phyloP scores from a whole-genome alignment of 2,113 vertebrate species.

The Hipposideros armiger region DNA sequence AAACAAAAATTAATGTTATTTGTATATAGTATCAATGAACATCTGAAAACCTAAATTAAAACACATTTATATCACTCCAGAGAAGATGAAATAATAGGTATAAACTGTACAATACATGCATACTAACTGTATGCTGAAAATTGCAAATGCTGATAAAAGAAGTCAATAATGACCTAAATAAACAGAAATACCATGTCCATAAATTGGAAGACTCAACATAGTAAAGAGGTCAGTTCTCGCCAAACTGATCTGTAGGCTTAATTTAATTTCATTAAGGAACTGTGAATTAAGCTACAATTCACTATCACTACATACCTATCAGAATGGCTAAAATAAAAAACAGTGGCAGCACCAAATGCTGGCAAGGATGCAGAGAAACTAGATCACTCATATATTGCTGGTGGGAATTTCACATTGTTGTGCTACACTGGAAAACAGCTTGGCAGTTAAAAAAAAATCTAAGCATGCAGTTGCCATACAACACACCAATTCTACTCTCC shows the following conservation, averaged over 20 bases:
- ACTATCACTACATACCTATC: neutral
- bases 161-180: neutral
- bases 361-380: neutral
- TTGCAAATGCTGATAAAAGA: neutral
- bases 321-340: neutral
- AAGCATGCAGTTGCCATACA: neutral
- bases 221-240: neutral
- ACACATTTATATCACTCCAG: neutral
- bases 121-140: neutral
- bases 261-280: neutral
- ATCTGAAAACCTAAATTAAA: conserved; percentile 42
- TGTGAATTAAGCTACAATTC: neutral
- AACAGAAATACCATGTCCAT: neutral
- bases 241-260: neutral
- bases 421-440: neutral
- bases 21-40: neutral
- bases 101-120: conserved; percentile 1
- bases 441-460: neutral
- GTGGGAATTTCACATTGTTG: neutral
- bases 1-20: neutral
- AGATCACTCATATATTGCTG: neutral
- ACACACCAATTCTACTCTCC: neutral
- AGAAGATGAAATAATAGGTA: neutral
- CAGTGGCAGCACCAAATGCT: neutral
- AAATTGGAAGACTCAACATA: neutral